Percentiles rank a stretch among this genome's conserved stretches.
phyloP scores from a whole-genome alignment of 2,113 vertebrate species.

The Hepsetus odoe region DNA sequence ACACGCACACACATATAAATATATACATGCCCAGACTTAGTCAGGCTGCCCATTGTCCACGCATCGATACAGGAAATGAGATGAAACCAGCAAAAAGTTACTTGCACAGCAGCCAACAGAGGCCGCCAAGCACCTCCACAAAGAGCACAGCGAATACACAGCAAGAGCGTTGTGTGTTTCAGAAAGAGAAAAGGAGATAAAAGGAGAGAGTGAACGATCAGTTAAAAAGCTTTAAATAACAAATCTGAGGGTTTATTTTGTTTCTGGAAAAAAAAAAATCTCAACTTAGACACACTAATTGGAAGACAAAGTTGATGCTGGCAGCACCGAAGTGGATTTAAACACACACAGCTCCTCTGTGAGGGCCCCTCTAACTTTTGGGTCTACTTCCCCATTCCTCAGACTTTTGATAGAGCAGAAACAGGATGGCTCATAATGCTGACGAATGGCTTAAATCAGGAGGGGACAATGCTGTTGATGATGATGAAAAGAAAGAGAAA shows the following conservation, averaged over 20 bases:
- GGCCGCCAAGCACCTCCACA: slow-evolving; percentile 31
- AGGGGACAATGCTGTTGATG: neutral
- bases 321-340: neutral
- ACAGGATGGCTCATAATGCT: neutral
- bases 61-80: slow-evolving; percentile 47
- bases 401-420: neutral
- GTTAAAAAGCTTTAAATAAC: slow-evolving; percentile 3
- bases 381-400: neutral
- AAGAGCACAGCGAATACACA: neutral
- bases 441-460: neutral
- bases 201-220: slow-evolving; percentile 16
- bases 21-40: neutral
- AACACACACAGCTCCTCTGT: neutral
- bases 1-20: neutral
- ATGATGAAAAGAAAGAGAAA: neutral
- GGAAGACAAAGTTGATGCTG: slow-evolving; percentile 2
- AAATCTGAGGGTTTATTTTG: slow-evolving; percentile 16
- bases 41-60: slow-evolving; percentile 34
- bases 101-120: slow-evolving; percentile 42
- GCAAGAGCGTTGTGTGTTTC: neutral
- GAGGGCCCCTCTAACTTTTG: neutral
- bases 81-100: slow-evolving; percentile 43
- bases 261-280: slow-evolving; percentile 18
- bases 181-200: neutral
- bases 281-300: slow-evolving; percentile 14